Evolutionary conservation across 1,140 invertebrate species (phyloP).

Genomic region (Drosophila insularis): DNA sequence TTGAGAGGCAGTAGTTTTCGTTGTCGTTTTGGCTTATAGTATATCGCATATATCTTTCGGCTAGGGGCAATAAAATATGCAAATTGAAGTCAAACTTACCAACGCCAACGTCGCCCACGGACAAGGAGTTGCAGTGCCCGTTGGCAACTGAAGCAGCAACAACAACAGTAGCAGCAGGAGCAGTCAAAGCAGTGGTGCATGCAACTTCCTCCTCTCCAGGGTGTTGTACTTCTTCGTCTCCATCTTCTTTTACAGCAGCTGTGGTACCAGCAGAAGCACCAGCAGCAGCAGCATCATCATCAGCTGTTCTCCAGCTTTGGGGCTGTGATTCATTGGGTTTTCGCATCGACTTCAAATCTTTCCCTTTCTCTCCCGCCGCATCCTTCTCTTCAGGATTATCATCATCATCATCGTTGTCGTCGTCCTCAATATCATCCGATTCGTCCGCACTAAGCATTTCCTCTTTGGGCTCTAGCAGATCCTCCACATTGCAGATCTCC

Average conservation of each 20-base stretch:
- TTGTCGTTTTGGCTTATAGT: slow-evolving; percentile 12
- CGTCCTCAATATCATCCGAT: slow-evolving; percentile 51
- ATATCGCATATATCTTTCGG: slow-evolving; percentile 74
- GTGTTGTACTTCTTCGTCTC: slow-evolving; percentile 74
- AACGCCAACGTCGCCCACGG: slow-evolving; percentile 37
- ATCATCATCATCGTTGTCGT: slow-evolving; percentile 35
- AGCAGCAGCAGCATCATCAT: slow-evolving; percentile 43
- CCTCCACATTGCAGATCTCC: slow-evolving; percentile 29
- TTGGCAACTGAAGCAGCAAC: slow-evolving; percentile 41
- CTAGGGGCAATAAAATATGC: slow-evolving; percentile 79
- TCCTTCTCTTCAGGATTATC: slow-evolving; percentile 39
- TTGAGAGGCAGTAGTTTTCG: slow-evolving; percentile 19
- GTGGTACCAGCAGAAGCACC: slow-evolving; percentile 2
- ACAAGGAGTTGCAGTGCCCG: slow-evolving; percentile 64
- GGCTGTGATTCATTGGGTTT: slow-evolving; percentile 69
- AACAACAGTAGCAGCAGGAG: slow-evolving; percentile 1
- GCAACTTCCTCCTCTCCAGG: slow-evolving; percentile 59
- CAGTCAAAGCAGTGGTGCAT: slow-evolving; percentile 34
- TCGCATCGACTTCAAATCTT: neutral
- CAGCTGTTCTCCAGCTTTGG: slow-evolving; percentile 59
- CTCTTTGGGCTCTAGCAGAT: slow-evolving; percentile 74
- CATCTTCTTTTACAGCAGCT: slow-evolving; percentile 43
- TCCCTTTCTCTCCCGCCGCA: neutral
- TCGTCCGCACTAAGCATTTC: slow-evolving; percentile 72
- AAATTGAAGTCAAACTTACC: slow-evolving; percentile 82